Evolutionary conservation across 1,140 invertebrate species (phyloP).

Genomic region (Nixonia krombeini): DNA sequence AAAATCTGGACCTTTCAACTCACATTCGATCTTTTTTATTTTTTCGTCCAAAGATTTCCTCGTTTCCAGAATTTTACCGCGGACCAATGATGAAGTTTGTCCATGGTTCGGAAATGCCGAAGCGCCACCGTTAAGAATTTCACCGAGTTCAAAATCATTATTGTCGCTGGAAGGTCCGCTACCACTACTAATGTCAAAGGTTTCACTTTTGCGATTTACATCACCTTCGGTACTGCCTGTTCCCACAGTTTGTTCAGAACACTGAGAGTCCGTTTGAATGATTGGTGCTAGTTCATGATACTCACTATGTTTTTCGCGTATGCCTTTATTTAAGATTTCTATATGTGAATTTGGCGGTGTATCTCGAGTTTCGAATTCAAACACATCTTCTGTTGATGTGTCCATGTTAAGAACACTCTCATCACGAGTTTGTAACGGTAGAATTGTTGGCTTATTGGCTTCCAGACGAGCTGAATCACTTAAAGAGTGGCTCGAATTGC

Average conservation of each 20-base stretch:
- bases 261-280: constrained; percentile 27
- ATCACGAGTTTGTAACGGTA: constrained; percentile 14
- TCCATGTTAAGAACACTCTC: constrained; percentile 49
- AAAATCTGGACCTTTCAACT: constrained; percentile 57
- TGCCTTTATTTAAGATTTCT: constrained; percentile 56
- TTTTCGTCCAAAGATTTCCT: constrained; percentile 64
- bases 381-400: constrained; percentile 55
- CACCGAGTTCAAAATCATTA: constrained; percentile 56
- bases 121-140: constrained; percentile 50
- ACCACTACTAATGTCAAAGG: constrained; percentile 66
- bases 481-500: constrained; percentile 60
- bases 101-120: constrained; percentile 35
- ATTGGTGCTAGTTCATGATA: constrained; percentile 46
- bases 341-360: constrained; percentile 69
- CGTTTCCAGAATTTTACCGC: constrained; percentile 57
- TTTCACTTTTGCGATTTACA: constrained; percentile 60
- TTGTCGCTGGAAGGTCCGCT: constrained; percentile 63
- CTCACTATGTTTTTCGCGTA: constrained; percentile 46
- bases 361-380: constrained; percentile 60
- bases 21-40: constrained; percentile 65
- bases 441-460: not conserved
- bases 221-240: constrained; percentile 63
- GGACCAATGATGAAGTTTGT: constrained; percentile 28
- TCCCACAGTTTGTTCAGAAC: constrained; percentile 59
- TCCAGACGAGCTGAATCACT: constrained; percentile 50